Evolutionary conservation across 2,797 vertebrate genomes (phyloP).

Genomic region (Onychomys leucogaster): DNA sequence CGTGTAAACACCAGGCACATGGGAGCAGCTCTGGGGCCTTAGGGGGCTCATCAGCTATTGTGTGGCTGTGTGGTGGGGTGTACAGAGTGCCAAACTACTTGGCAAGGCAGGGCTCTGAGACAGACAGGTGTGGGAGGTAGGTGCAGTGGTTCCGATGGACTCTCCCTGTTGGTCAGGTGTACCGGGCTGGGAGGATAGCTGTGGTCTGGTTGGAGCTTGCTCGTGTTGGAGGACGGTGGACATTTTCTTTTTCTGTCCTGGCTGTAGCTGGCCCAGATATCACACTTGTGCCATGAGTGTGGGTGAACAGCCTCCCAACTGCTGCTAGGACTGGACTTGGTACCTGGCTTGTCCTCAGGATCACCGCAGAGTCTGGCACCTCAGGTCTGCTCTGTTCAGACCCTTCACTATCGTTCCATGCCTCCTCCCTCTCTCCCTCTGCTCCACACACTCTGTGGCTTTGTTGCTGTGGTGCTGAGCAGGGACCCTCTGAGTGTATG

Average conservation of each 20-base stretch:
- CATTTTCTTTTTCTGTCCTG: neutral
- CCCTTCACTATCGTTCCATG: neutral
- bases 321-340: neutral
- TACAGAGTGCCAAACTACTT: neutral
- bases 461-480: neutral
- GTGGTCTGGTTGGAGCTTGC: neutral
- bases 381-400: neutral
- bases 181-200: neutral
- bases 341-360: too few relatives aligned
- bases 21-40: fast-evolving
- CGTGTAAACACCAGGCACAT: neutral
- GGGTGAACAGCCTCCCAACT: too few relatives aligned
- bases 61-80: too few relatives aligned
- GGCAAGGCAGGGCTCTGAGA: neutral
- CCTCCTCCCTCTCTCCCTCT: neutral
- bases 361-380: neutral
- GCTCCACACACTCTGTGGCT: too few relatives aligned
- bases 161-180: neutral
- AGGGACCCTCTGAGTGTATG: neutral
- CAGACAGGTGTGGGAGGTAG: neutral
- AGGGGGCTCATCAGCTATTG: fast-evolving
- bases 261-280: neutral
- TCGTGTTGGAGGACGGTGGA: neutral
- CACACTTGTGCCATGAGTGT: neutral
- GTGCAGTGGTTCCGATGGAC: neutral